These are phyloP conservation scores for Sebastes vulpes DNA, from an alignment of 2,797 vertebrate genomes.

Conservation along the genomic window DNA sequence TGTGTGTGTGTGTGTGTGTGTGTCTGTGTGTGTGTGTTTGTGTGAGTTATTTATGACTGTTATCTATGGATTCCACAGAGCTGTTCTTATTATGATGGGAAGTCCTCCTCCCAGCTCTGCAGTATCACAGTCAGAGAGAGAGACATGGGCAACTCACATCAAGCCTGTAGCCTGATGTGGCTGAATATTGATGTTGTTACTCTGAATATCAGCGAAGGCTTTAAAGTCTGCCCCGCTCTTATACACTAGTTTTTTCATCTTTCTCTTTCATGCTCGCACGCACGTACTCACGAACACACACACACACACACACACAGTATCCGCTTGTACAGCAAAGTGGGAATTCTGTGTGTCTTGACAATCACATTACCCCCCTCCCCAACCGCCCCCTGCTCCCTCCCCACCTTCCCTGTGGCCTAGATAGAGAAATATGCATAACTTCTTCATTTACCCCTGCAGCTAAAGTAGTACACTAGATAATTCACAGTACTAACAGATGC, in stretches of 20 bases:
- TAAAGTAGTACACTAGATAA: constrained; percentile 41
- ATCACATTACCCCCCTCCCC: constrained; percentile 41
- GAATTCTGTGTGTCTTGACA: constrained; percentile 67
- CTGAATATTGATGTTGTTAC: constrained; percentile 59
- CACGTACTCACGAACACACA: not conserved
- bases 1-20: not conserved
- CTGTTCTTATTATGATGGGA: too few species aligned
- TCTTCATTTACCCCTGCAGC: constrained; percentile 64
- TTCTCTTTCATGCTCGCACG: not conserved
- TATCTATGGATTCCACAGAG: constrained; percentile 43
- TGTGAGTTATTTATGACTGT: not conserved
- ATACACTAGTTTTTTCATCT: constrained; percentile 27
- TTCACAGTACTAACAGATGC: constrained; percentile 51
- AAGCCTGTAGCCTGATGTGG: constrained; percentile 11
- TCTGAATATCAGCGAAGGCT: constrained; percentile 35
- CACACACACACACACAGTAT: not conserved
- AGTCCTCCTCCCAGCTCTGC: constrained; percentile 56
- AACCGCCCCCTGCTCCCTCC: not conserved
- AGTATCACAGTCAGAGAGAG: constrained; percentile 32
- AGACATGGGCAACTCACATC: constrained; percentile 16
- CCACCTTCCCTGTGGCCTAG: constrained; percentile 69
- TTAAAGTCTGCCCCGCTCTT: constrained; percentile 29
- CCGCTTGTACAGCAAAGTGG: constrained; percentile 42
- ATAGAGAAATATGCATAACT: constrained; percentile 75
- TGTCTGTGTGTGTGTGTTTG: constrained; percentile 1